Percentiles rank a stretch among this genome's conserved stretches.
phyloP scores from a whole-genome alignment of 2,888 invertebrate species.

The Spicauda simplicius region DNA sequence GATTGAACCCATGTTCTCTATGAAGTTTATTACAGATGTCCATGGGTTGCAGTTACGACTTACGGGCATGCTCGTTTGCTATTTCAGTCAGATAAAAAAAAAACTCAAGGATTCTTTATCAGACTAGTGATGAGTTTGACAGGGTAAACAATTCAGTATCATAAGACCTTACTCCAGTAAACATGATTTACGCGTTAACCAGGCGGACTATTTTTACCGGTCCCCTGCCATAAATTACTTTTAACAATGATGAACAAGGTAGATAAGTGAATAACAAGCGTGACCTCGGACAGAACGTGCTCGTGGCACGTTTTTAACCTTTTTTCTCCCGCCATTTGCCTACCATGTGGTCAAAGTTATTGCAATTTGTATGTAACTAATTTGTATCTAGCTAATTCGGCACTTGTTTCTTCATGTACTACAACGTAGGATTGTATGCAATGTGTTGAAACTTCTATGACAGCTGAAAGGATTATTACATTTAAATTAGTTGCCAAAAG shows the following conservation, averaged over 20 bases:
- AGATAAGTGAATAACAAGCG: constrained; percentile 57
- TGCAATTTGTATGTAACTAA: constrained; percentile 29
- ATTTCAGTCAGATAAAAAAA: too few species aligned
- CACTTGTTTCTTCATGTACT: constrained; percentile 10
- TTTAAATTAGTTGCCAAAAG: too few species aligned
- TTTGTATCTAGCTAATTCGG: constrained; percentile 3
- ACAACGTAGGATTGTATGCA: neutral
- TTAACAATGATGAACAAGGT: constrained; percentile 58
- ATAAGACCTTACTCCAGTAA: constrained; percentile 26
- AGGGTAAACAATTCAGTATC: constrained; percentile 1
- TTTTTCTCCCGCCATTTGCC: constrained; percentile 44
- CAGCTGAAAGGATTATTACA: neutral
- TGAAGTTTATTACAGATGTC: too few species aligned
- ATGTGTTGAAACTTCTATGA: neutral
- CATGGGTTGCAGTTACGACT: too few species aligned
- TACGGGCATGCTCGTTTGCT: too few species aligned
- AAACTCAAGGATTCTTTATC: neutral
- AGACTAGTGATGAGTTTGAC: neutral
- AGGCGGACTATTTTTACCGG: constrained; percentile 53
- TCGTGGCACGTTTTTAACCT: constrained; percentile 47
- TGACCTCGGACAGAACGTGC: constrained; percentile 53
- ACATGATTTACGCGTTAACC: constrained; percentile 42
- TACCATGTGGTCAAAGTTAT: constrained; percentile 33
- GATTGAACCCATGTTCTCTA: too few species aligned
- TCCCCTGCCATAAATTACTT: constrained; percentile 56